Conservation (phyloP, 2,888 invertebrate species). For the Pseudococcus longispinus region DNA sequence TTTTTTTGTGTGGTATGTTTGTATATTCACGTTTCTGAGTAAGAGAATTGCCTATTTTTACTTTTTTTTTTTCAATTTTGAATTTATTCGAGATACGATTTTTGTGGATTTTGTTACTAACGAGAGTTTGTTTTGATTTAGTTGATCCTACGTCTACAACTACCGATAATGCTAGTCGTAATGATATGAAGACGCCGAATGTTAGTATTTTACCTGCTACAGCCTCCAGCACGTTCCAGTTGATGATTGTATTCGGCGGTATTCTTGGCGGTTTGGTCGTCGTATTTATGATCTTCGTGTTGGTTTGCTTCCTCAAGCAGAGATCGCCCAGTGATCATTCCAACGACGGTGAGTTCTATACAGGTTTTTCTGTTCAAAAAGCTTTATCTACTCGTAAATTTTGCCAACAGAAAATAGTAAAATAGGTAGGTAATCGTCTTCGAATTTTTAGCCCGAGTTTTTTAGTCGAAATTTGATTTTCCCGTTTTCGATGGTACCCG, state of each 20-base stretch:
- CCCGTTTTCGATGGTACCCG: too few species aligned
- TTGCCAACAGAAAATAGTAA: too few species aligned
- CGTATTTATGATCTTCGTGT: slow-evolving; percentile 62
- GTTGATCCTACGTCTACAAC: slow-evolving; percentile 50
- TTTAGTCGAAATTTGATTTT: too few species aligned
- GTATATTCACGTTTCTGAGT: neutral
- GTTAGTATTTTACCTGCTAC: slow-evolving; percentile 46
- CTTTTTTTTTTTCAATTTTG: neutral
- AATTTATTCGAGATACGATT: neutral
- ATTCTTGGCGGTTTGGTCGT: slow-evolving; percentile 67
- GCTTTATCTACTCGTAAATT: too few species aligned
- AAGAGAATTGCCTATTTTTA: neutral
- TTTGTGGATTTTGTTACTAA: neutral
- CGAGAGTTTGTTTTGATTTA: neutral
- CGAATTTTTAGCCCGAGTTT: too few species aligned
- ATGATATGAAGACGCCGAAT: slow-evolving; percentile 47
- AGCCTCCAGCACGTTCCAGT: slow-evolving; percentile 59
- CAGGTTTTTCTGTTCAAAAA: neutral
- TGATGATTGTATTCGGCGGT: slow-evolving; percentile 69
- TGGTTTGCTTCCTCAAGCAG: slow-evolving; percentile 60
- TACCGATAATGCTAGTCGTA: slow-evolving; percentile 47
- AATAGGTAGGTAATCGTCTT: too few species aligned
- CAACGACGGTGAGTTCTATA: slow-evolving; percentile 45
- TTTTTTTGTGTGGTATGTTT: neutral
- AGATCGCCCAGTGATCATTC: slow-evolving; percentile 58